Evolutionary conservation across 92 coral and sea anemone genomes (phyloP).

Genomic region (Montipora capitata): DNA sequence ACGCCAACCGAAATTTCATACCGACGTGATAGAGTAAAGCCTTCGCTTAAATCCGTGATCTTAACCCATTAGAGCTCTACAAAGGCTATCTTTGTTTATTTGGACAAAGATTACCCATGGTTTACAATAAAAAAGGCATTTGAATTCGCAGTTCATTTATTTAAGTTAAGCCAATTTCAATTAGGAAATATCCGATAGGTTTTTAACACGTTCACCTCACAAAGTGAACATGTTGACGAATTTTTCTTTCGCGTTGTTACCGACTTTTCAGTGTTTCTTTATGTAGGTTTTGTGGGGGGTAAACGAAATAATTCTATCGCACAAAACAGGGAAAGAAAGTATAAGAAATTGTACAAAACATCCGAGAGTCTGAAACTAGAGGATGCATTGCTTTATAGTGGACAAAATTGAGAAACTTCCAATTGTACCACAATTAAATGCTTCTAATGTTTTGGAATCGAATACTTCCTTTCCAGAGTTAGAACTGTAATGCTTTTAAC

Average conservation of each 20-base stretch:
- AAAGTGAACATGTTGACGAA: slow-evolving; percentile 52
- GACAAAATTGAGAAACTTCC: neutral
- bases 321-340: neutral
- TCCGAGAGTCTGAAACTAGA: neutral
- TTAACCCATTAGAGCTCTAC: slow-evolving; percentile 73
- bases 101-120: slow-evolving; percentile 76
- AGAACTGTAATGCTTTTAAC: neutral
- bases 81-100: slow-evolving; percentile 81
- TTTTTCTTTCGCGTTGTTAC: neutral
- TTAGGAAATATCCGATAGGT: slow-evolving; percentile 81
- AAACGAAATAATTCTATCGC: neutral
- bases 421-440: neutral
- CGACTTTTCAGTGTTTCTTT: neutral
- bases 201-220: slow-evolving; percentile 45
- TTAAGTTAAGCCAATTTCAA: slow-evolving; percentile 85
- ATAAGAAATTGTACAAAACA: no score
- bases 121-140: slow-evolving; percentile 71
- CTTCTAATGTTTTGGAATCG: neutral
- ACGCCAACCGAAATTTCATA: slow-evolving; percentile 49
- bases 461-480: neutral
- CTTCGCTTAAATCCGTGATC: slow-evolving; percentile 54
- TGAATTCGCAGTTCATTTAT: slow-evolving; percentile 82
- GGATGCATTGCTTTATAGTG: neutral
- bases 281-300: neutral
- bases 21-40: slow-evolving; percentile 52